phyloP scores from a whole-genome alignment of 2,113 vertebrate genomes.

The Scopus umbretta region DNA sequence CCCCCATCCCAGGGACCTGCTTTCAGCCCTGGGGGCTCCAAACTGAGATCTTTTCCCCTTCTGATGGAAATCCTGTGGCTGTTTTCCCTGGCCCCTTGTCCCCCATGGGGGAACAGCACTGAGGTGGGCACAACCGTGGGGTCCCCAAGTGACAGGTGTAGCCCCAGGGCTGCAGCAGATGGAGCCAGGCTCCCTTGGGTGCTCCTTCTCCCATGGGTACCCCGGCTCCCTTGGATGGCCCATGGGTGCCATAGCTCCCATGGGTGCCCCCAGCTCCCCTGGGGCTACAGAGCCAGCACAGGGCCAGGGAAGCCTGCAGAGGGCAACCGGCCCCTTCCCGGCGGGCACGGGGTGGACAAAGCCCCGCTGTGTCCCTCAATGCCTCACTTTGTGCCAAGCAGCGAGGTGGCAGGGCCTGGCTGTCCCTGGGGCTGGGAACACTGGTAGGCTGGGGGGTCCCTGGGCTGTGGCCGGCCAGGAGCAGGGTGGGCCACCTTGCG shows the following conservation, averaged over 20 bases:
- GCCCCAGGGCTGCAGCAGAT: neutral
- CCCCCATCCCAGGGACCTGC: neutral
- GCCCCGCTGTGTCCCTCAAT: slow-evolving; percentile 49
- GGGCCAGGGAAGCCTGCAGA: slow-evolving; percentile 20
- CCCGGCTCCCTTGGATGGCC: neutral
- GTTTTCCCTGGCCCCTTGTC: accelerated
- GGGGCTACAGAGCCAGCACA: neutral
- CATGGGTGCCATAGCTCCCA: neutral
- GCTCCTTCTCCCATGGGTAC: neutral
- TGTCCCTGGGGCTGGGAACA: neutral
- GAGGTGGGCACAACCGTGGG: neutral
- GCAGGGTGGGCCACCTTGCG: neutral
- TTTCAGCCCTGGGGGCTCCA: neutral
- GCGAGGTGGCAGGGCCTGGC: neutral
- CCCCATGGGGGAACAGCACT: accelerated
- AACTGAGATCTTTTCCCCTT: neutral
- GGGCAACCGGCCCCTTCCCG: slow-evolving; percentile 25
- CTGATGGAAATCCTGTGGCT: neutral
- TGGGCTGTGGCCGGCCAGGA: neutral
- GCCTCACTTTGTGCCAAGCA: slow-evolving; percentile 38
- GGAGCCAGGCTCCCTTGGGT: neutral
- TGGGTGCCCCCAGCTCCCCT: neutral
- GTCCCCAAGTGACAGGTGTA: neutral
- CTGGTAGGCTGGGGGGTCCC: neutral
- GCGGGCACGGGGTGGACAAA: slow-evolving; percentile 15